Evolutionary conservation across 1,140 invertebrate genomes (phyloP).

Genomic region (Neoseiulus cucumeris): DNA sequence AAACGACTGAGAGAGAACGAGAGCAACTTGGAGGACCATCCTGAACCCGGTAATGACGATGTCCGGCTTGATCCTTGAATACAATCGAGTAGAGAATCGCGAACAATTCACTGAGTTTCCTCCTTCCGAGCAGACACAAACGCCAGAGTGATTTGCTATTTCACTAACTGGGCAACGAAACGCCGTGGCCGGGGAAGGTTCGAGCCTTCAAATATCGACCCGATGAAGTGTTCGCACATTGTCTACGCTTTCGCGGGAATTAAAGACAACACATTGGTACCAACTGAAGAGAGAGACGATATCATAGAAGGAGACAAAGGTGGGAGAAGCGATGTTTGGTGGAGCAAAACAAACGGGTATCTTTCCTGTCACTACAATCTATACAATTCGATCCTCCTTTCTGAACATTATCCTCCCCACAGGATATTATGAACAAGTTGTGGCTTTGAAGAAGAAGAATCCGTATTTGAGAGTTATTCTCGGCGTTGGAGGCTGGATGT

Average conservation of each 20-base stretch:
- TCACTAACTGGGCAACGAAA: conserved; percentile 82
- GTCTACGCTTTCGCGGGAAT: conserved; percentile 74
- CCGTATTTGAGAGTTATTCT: conserved; percentile 69
- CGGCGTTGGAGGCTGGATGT: conserved; percentile 83
- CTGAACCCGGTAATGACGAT: conserved; percentile 3
- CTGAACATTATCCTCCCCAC: not conserved
- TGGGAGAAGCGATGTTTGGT: conserved; percentile 26
- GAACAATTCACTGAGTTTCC: not conserved
- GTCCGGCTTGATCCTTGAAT: not conserved
- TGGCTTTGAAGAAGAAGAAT: conserved; percentile 65
- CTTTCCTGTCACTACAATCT: too few species aligned
- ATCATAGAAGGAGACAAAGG: conserved; percentile 31
- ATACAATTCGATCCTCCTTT: too few species aligned
- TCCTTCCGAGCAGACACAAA: conserved; percentile 16
- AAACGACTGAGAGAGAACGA: not conserved
- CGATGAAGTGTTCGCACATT: conserved; percentile 67
- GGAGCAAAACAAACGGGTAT: too few species aligned
- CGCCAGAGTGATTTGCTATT: conserved; percentile 57
- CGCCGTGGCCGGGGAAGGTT: conserved; percentile 64
- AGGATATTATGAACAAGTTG: conserved; percentile 45
- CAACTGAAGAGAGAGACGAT: conserved; percentile 49
- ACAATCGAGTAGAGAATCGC: not conserved
- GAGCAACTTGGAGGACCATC: not conserved
- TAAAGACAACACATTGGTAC: conserved; percentile 49
- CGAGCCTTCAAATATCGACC: conserved; percentile 62